Percentiles rank a stretch among this genome's conserved stretches.
These are phyloP conservation scores for Lycopodina hypogea DNA, from an alignment of 37 sponge, comb jelly and placozoan genomes.

Conservation along the genomic window DNA sequence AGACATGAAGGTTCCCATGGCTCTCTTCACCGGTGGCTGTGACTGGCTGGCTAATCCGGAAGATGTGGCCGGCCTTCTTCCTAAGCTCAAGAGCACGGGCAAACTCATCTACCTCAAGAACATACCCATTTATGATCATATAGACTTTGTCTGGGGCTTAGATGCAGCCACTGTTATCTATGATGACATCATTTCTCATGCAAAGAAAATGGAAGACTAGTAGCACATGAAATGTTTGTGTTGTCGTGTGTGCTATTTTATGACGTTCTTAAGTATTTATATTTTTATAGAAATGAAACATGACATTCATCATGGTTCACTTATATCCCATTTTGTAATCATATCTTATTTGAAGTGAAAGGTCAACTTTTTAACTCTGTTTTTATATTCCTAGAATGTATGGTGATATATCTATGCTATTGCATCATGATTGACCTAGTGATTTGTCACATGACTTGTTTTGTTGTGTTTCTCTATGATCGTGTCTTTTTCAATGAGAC, in stretches of 20 bases:
- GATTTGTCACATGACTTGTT: no score
- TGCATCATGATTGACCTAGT: no score
- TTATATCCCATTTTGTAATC: no score
- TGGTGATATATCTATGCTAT: no score
- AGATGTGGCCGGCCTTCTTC: slow-evolving; percentile 60
- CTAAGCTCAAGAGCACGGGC: slow-evolving; percentile 16
- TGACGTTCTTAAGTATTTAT: no score
- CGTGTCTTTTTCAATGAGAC: no score
- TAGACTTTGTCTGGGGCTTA: slow-evolving; percentile 92
- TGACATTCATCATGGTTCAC: no score
- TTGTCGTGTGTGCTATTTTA: background rate
- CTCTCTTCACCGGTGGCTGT: slow-evolving; percentile 69
- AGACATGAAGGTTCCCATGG: slow-evolving; percentile 68
- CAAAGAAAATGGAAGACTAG: slow-evolving; percentile 15
- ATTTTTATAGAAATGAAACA: no score
- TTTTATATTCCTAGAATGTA: no score
- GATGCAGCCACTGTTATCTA: slow-evolving; percentile 68
- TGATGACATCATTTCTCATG: slow-evolving; percentile 41
- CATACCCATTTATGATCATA: slow-evolving; percentile 73
- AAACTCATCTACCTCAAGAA: slow-evolving; percentile 35
- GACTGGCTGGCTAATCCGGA: slow-evolving; percentile 84
- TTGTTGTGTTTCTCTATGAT: no score
- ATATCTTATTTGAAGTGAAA: no score
- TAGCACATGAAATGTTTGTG: background rate
- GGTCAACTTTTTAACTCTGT: no score